Base-by-base conservation (phyloP, 2,888 invertebrate genomes). In the Smittia sp. region DNA sequence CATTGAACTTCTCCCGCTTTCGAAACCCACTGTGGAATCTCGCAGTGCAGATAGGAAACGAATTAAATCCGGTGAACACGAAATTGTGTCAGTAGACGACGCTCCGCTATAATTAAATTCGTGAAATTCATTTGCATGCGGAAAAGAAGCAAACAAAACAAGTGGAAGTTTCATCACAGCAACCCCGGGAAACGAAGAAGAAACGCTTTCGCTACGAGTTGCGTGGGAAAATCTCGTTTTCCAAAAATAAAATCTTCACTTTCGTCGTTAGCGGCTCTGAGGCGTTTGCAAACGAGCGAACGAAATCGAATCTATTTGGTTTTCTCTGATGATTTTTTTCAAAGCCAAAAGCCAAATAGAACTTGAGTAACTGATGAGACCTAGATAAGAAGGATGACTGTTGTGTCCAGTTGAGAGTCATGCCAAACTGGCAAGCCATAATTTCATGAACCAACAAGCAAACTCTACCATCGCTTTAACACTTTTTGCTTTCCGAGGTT, bases 161-260 rank as follows among this genome's bases (percentile, higher is more conserved):
- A 58, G 58, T 20, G n/a, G 58, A 52, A 52, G 52, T 52, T 52
- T 52, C 15, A n/a, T n/a, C 7, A 46, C 15, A 46, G 46, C 2
- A 1, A 22, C 6, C 22, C 3, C n/a, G 7, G 1, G 18, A 18
- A 22, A 58, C n/a, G 22, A 58, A 58, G 18, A 18, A 1, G 9
- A 58, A 58, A 18, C 3, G 13, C 58, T 58, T 58, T 58, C 58
- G 22, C 22, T 58, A 13, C 18, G 58, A 18, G 18, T 58, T 22
- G 58, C 18, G 58, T 58, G 58, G 58, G 58, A 58, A 58, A 58
- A 58, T 22, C 58, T 58, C 58, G 58, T 58, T 58, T 58, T 58
- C 18, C 11, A 58, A 58, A 58, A 58, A 58, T 18, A 18, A 58
- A 58, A 58, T 22, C 22, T 58, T 58, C 22, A 3, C 20, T 58